These are phyloP conservation scores for Cossypha dichroa DNA, from an alignment of 2,797 vertebrate species.

Conservation along the genomic window DNA sequence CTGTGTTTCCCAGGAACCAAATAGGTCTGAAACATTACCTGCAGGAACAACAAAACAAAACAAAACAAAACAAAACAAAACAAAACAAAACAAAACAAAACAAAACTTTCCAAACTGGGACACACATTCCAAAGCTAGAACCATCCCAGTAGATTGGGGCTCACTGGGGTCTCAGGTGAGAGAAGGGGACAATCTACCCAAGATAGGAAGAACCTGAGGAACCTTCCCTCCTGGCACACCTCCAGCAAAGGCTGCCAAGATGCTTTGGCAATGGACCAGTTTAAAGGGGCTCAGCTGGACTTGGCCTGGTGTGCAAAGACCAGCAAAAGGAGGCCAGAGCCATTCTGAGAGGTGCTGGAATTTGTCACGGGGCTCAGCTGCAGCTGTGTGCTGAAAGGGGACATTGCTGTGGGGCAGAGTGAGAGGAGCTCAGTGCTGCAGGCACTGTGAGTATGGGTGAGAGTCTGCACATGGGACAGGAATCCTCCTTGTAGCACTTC, in stretches of 20 bases:
- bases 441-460: fast-evolving
- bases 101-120: neutral
- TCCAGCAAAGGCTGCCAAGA: conserved; percentile 8
- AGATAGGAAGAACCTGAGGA: neutral
- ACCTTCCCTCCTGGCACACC: neutral
- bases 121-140: neutral
- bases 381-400: neutral
- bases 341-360: neutral
- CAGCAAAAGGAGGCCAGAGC: neutral
- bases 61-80: neutral
- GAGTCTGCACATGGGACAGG: fast-evolving
- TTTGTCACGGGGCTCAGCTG: neutral
- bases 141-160: neutral
- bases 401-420: neutral
- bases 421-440: neutral
- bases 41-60: neutral
- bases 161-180: neutral
- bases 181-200: neutral
- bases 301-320: conserved; percentile 13
- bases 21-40: neutral
- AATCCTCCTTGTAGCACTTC: neutral
- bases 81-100: neutral
- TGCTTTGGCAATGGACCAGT: neutral
- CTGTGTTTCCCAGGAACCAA: neutral
- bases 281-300: neutral